Percentiles rank a stretch among this genome's conserved stretches.
Evolutionary conservation across 2,888 invertebrate species (phyloP).

Genomic region (Dryococelus australis): DNA sequence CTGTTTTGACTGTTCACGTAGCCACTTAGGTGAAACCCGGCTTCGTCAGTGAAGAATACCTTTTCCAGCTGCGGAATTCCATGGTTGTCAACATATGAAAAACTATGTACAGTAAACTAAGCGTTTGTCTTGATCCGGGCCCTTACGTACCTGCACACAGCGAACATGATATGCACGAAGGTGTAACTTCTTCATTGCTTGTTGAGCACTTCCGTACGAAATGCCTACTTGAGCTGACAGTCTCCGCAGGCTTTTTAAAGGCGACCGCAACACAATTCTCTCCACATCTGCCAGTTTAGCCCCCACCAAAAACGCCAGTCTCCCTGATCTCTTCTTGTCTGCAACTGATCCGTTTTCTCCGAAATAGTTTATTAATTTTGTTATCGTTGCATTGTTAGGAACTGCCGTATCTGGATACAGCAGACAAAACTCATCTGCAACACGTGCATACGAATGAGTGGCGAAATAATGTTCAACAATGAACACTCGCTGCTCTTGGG

Average conservation of each 20-base stretch:
- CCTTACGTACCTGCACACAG: neutral
- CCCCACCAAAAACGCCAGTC: neutral
- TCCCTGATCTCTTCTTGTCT: too few relatives aligned
- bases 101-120: neutral
- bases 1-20: neutral
- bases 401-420: neutral
- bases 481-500: constrained; percentile 21
- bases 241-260: too few relatives aligned
- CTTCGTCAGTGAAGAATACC: neutral
- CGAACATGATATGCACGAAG: neutral
- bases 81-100: neutral
- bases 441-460: constrained; percentile 10
- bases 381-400: neutral
- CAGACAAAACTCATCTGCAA: neutral
- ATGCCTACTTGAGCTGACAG: too few relatives aligned
- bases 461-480: constrained; percentile 19
- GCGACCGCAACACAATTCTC: too few relatives aligned
- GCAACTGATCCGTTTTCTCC: too few relatives aligned
- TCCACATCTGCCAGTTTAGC: neutral
- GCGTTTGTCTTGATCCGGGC: neutral
- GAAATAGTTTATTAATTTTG: neutral
- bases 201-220: too few relatives aligned
- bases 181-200: neutral
- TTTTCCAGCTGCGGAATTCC: too few relatives aligned
- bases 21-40: neutral